These are phyloP conservation scores for Drosophila borealis DNA, from an alignment of 2,888 invertebrate genomes.

Conservation along the genomic window DNA sequence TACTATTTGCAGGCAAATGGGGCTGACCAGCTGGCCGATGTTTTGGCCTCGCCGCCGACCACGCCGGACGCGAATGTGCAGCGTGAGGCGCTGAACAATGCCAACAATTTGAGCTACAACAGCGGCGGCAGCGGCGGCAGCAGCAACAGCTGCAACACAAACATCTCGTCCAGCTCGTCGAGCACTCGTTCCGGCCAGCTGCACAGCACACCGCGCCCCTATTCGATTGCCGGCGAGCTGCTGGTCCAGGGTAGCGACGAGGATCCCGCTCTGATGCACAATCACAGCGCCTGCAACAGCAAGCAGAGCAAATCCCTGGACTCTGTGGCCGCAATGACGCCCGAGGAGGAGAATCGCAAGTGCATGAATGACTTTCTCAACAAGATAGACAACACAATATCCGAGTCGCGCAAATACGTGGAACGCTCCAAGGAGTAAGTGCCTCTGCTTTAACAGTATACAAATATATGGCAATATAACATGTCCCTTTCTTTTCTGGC, in stretches of 20 bases:
- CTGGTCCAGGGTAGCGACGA: conserved; percentile 72
- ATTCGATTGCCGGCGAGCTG: conserved; percentile 86
- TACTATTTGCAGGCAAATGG: conserved; percentile 86
- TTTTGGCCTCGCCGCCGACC: conserved; percentile 72
- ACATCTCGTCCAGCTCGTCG: conserved; percentile 51
- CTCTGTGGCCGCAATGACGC: conserved; percentile 87
- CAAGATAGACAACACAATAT: conserved; percentile 93
- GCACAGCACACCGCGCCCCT: conserved; percentile 85
- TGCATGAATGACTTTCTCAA: conserved; percentile 92
- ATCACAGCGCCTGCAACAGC: conserved; percentile 73
- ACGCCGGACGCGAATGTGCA: conserved; percentile 76
- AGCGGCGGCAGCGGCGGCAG: conserved; percentile 32
- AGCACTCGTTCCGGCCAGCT: conserved; percentile 70
- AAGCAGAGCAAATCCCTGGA: conserved; percentile 85
- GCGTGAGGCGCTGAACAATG: conserved; percentile 82
- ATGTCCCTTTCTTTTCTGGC: background rate
- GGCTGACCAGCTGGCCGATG: conserved; percentile 54
- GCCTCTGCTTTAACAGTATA: background rate
- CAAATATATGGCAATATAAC: background rate
- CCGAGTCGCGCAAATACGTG: conserved; percentile 93
- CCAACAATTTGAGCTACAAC: conserved; percentile 52
- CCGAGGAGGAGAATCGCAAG: conserved; percentile 91
- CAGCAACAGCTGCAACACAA: conserved; percentile 58
- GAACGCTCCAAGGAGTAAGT: conserved; percentile 94
- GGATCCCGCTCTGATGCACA: conserved; percentile 67